Conservation (phyloP, 2,797 vertebrate genomes). For the Margarornis squamiger region DNA sequence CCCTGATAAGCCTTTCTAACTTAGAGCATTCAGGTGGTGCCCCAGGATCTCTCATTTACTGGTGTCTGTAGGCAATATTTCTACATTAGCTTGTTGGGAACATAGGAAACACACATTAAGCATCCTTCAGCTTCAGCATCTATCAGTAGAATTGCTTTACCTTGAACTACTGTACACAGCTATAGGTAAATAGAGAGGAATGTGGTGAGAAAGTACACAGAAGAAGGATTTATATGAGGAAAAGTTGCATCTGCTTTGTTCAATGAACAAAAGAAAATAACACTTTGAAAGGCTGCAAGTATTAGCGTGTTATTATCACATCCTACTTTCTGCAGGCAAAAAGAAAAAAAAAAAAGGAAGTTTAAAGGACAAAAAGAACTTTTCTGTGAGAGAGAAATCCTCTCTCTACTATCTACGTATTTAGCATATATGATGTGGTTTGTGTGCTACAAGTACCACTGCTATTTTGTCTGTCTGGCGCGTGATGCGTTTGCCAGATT, state of each 20-base stretch:
- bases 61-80: not conserved
- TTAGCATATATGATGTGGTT: conserved; percentile 45
- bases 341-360: not conserved
- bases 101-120: not conserved
- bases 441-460: conserved; percentile 6
- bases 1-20: not conserved
- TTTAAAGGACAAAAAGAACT: conserved; percentile 54
- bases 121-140: not conserved
- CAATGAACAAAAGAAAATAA: conserved; percentile 54
- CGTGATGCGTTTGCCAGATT: conserved; percentile 76
- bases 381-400: conserved; percentile 45
- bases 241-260: conserved; percentile 47
- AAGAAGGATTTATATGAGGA: conserved; percentile 26
- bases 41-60: not conserved
- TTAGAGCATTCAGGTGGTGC: not conserved
- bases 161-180: not conserved
- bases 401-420: conserved; percentile 10
- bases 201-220: conserved; percentile 30
- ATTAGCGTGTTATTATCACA: conserved; percentile 32
- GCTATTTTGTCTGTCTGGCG: conserved; percentile 14
- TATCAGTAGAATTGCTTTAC: conserved; percentile 5
- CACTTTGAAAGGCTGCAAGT: conserved; percentile 30
- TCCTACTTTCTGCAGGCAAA: not conserved
- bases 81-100: not conserved
- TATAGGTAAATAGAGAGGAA: conserved; percentile 20